These are phyloP conservation scores for Brachyalestes nurse DNA, from an alignment of 2,797 vertebrate genomes.

Conservation along the genomic window DNA sequence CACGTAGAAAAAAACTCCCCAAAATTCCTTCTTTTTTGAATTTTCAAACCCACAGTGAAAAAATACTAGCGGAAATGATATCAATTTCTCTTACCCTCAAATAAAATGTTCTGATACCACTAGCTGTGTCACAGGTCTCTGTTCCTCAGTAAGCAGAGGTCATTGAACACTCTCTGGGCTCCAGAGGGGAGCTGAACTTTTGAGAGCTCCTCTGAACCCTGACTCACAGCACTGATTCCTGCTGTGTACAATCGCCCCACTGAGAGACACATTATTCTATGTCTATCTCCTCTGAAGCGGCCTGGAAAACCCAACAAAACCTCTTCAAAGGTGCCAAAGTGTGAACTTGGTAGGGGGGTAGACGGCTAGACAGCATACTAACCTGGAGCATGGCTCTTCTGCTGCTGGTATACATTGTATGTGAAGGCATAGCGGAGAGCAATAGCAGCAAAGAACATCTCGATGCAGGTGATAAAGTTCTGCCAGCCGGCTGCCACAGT, in stretches of 20 bases:
- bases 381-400: conserved; percentile 87
- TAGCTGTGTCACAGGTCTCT: conserved; percentile 35
- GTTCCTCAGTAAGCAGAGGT: conserved; percentile 43
- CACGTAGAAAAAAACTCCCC: conserved; percentile 23
- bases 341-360: neutral
- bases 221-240: conserved; percentile 33
- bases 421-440: conserved; percentile 91
- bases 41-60: conserved; percentile 22
- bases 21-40: conserved; percentile 18
- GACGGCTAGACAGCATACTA: conserved; percentile 38
- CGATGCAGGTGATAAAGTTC: conserved; percentile 95
- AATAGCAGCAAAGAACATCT: conserved; percentile 93
- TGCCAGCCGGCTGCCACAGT: conserved; percentile 94
- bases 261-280: conserved; percentile 7
- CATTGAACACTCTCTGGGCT: conserved; percentile 52
- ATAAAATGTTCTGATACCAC: conserved; percentile 50
- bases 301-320: conserved; percentile 3
- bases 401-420: conserved; percentile 89
- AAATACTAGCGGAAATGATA: conserved; percentile 25
- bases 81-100: conserved; percentile 56
- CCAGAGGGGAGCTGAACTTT: conserved; percentile 47
- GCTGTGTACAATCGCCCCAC: conserved; percentile 12
- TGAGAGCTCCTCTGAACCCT: conserved; percentile 49
- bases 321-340: conserved; percentile 9
- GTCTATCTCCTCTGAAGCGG: conserved; percentile 23